Evolutionary conservation across 2,797 vertebrate genomes (phyloP).

Genomic region (Periparus ater): DNA sequence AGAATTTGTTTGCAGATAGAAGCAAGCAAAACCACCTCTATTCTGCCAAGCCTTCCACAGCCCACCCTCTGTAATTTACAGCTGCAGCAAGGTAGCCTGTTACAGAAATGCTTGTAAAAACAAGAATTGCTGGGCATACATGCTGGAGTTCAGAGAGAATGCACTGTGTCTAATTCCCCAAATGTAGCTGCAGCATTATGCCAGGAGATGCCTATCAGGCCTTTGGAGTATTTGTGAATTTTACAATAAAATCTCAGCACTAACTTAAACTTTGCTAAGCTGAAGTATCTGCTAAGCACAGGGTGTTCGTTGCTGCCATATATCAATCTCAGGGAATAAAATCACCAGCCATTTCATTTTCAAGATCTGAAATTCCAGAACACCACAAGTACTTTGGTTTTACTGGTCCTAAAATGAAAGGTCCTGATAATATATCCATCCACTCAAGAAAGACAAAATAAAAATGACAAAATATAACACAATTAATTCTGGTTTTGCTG

Average conservation of each 20-base stretch:
- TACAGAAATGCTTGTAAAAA: background rate
- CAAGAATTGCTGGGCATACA: background rate
- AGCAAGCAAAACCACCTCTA: background rate
- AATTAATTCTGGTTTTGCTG: background rate
- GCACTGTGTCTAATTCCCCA: background rate
- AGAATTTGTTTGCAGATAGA: background rate
- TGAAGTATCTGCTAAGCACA: background rate
- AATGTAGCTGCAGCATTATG: background rate
- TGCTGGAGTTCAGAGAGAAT: background rate
- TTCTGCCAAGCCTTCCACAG: background rate
- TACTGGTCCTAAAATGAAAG: background rate
- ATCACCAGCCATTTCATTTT: background rate
- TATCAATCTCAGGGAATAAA: background rate
- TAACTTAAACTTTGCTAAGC: background rate
- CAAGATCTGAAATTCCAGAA: background rate
- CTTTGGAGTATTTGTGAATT: background rate
- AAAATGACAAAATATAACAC: background rate
- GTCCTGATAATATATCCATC: background rate
- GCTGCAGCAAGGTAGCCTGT: background rate
- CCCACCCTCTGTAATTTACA: background rate
- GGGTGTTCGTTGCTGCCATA: background rate
- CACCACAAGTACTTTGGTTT: background rate
- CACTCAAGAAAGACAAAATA: background rate
- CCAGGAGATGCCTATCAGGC: background rate
- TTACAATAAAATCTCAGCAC: background rate